Base-by-base conservation (phyloP, 2,888 invertebrate species). In the Osmoderma eremita region DNA sequence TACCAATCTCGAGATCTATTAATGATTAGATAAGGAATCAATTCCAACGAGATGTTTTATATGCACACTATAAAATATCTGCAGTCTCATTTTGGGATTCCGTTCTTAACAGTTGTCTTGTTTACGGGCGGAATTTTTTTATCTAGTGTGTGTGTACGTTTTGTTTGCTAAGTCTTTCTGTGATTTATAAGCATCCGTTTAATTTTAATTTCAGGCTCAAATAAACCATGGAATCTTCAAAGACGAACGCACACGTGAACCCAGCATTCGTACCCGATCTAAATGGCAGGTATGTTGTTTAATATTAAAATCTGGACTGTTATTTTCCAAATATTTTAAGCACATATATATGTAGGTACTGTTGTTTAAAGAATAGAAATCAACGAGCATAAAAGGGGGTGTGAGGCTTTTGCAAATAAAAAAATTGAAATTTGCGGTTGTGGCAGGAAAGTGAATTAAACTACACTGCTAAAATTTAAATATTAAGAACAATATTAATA, bases 231-330 rank as follows among this genome's bases (percentile, higher is more conserved):
- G 58, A 61, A 17, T 45, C 45, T 0, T 24, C 45, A 18, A 61
- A 61, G 45, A 17, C 8, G 30, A 61, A 48, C 45, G 41, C 67
- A 48, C 67, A 67, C 24, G 24, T 42, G 6, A 67, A 67, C 24
- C 54, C 54, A 36, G 63, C 63, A 20, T 67, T 63, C 39, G 63
- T 63, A 20, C 67, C 56, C 13, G 67, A 67, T 24, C 45, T 53
- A 54, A 49, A 51, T 39, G 38, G 42, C 36, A 63, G 48, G 67
- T 67, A 67, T 42, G 30, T n/a, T n/a, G n/a, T n/a, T n/a, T n/a
- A n/a, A n/a, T n/a, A n/a, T n/a, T n/a, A n/a, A n/a, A n/a, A n/a
- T 36, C 39, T 45, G 10, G 30, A 12, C 15, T 17, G n/a, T 36
- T 36, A 36, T 62, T 8, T 56, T 41, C 15, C 13, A 41, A n/a